phyloP scores from a whole-genome alignment of 2,797 vertebrate genomes.

The Schizopygopsis malacanthus region DNA sequence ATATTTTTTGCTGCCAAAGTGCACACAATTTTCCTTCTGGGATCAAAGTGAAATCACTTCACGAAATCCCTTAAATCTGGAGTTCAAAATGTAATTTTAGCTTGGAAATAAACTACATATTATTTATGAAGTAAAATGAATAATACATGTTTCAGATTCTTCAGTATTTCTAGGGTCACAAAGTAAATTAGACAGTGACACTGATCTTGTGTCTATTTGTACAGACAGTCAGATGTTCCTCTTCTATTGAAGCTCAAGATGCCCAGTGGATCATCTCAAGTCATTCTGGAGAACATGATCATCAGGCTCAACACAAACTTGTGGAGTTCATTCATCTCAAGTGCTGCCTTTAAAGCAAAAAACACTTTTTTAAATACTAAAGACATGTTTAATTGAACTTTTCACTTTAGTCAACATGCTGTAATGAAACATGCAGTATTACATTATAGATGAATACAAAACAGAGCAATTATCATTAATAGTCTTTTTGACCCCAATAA shows the following conservation, averaged over 20 bases:
- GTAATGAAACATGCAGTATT: not conserved
- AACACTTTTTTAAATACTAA: not conserved
- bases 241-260: not conserved
- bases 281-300: not conserved
- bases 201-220: not conserved
- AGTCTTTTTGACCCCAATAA: not conserved
- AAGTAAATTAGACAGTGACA: not conserved
- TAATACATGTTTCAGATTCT: not conserved
- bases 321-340: not conserved
- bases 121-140: not conserved
- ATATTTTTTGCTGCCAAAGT: not conserved
- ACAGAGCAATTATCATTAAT: not conserved
- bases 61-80: not conserved
- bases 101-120: too few species aligned
- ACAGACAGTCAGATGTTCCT: not conserved
- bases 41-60: not conserved
- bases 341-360: not conserved
- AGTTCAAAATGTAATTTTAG: not conserved
- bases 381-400: not conserved
- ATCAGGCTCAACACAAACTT: constrained; percentile 3
- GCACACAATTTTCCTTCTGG: not conserved
- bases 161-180: not conserved
- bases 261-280: not conserved
- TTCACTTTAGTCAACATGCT: not conserved
- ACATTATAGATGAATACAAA: not conserved